These are phyloP conservation scores for Pagetopsis macropterus DNA, from an alignment of 2,797 vertebrate genomes.

Conservation along the genomic window DNA sequence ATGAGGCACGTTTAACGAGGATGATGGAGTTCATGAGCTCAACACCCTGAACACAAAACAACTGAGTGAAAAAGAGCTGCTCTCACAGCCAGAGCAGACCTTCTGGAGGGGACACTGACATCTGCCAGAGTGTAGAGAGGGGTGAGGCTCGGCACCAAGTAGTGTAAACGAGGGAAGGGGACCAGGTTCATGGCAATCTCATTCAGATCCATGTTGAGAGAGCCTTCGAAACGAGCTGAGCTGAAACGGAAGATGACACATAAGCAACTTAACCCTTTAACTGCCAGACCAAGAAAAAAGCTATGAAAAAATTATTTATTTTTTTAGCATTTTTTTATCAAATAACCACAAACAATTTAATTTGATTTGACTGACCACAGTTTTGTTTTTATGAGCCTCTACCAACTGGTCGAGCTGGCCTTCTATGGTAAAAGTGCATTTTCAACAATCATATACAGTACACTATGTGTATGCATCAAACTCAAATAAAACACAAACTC, in stretches of 20 bases:
- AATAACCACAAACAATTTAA: no score
- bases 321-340: no score
- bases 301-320: no score
- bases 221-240: conserved; percentile 95
- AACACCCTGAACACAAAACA: conserved; percentile 30
- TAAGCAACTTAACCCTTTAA: not conserved
- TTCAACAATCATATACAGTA: no score
- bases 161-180: conserved; percentile 94
- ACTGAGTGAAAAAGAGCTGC: conserved; percentile 32
- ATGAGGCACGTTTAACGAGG: not conserved
- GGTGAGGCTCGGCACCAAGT: conserved; percentile 94
- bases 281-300: no score
- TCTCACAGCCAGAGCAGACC: conserved; percentile 73
- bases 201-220: conserved; percentile 97
- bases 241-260: conserved; percentile 74
- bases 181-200: conserved; percentile 98
- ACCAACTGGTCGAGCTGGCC: no score
- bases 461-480: no score
- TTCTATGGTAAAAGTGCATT: no score
- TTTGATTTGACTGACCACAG: no score
- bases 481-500: no score
- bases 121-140: conserved; percentile 93
- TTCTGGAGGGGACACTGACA: conserved; percentile 88
- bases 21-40: conserved; percentile 2
- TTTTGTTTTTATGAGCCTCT: no score